Base-by-base conservation (phyloP, 1,140 invertebrate genomes). In the Rhizoglyphus robini region DNA sequence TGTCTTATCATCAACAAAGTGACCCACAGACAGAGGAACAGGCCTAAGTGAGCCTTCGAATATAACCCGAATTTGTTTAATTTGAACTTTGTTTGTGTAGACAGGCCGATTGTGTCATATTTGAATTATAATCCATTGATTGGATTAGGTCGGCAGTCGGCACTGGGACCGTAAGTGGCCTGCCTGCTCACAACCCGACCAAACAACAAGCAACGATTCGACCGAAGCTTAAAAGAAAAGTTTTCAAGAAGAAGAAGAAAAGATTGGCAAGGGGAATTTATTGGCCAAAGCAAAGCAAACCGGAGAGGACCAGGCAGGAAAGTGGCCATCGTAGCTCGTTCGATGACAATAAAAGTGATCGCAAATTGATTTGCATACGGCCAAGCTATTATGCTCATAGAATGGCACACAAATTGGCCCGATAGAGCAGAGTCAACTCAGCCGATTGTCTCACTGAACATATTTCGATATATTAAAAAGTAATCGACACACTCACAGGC, bases 381-480 rank as follows among this genome's bases (percentile, higher is more conserved):
- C 51, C 23, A 25, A 25, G 8, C 5, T 23, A 15, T 46, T 46
- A 23, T 46, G 41, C 41, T 15, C 41, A 46, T 23, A n/a, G n/a
- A n/a, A n/a, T 23, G 41, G 15, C 23, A 23, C 41, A 46, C 41
- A 46, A 46, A 46, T 46, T 46, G 41, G 41, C 41, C 23, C 41
- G 23, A 23, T 46, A 15, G 41, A 46, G 41, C 41, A n/a, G n/a
- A n/a, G n/a, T n/a, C n/a, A n/a, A n/a, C n/a, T n/a, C n/a, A n/a
- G n/a, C n/a, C n/a, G n/a, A n/a, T n/a, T n/a, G n/a, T n/a, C n/a
- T n/a, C n/a, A n/a, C n/a, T n/a, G n/a, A n/a, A n/a, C n/a, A n/a
- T n/a, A n/a, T n/a, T n/a, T n/a, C n/a, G n/a, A n/a, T n/a, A 54
- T 54, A 54, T 54, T 54, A 54, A 54, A 54, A 54, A 54, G 51